These are phyloP conservation scores for Stenurella melanura DNA, from an alignment of 2,888 invertebrate genomes.

Conservation along the genomic window DNA sequence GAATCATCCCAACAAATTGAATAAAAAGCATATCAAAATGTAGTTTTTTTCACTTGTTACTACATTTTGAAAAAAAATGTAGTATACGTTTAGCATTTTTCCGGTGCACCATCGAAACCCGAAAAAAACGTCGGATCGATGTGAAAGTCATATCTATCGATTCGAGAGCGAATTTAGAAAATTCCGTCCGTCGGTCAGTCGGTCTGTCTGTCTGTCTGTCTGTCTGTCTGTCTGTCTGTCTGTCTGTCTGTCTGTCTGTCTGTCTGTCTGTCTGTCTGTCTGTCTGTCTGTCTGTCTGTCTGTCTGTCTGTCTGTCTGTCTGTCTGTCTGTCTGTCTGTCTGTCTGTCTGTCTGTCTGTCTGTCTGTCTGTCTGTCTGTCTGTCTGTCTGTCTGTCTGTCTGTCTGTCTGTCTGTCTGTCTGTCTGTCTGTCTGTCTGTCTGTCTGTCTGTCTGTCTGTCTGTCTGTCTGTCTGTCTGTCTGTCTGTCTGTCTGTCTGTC, in stretches of 20 bases:
- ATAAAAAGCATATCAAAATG: no score
- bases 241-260: slow-evolving; percentile 32
- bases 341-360: slow-evolving; percentile 32
- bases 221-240: slow-evolving; percentile 30
- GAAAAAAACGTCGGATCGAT: no score
- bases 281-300: slow-evolving; percentile 32
- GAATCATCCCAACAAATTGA: no score
- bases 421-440: slow-evolving; percentile 19
- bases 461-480: neutral
- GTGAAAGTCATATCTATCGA: no score
- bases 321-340: slow-evolving; percentile 28
- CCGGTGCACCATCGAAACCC: no score
- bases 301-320: slow-evolving; percentile 18
- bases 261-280: slow-evolving; percentile 32
- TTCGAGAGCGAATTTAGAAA: no score
- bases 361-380: slow-evolving; percentile 32
- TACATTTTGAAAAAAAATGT: no score
- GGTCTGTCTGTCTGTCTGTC: slow-evolving; percentile 1
- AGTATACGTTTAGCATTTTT: no score
- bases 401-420: slow-evolving; percentile 32
- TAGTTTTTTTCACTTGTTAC: no score
- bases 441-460: neutral
- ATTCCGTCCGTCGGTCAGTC: no score
- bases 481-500: neutral
- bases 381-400: slow-evolving; percentile 32